Evolutionary conservation across 2,888 invertebrate species (phyloP).

Genomic region (Diaperis boleti): DNA sequence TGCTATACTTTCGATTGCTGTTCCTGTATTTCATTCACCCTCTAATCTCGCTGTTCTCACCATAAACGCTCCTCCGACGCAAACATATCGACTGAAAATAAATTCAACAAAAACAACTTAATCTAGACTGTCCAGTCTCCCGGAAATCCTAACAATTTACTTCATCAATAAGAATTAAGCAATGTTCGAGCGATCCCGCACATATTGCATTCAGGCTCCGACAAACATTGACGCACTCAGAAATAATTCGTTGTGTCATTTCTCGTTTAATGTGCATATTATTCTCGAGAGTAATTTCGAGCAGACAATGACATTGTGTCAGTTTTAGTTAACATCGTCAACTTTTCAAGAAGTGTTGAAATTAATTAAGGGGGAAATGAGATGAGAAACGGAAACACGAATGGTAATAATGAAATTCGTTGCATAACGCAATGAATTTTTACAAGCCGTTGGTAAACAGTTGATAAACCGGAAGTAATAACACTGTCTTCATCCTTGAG

Average conservation of each 20-base stretch:
- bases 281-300: constrained; percentile 13
- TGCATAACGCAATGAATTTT: constrained; percentile 1
- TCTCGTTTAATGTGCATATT: constrained; percentile 4
- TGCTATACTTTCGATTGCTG: too few species aligned
- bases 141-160: background rate
- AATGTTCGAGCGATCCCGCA: background rate
- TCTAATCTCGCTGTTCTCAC: too few species aligned
- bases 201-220: constrained; percentile 5
- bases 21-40: too few species aligned
- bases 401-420: constrained; percentile 13
- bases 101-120: too few species aligned
- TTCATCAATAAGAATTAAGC: constrained; percentile 10
- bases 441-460: background rate
- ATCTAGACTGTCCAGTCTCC: too few species aligned
- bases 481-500: constrained; percentile 9
- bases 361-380: constrained; percentile 19
- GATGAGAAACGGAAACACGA: constrained; percentile 9
- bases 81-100: too few species aligned
- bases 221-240: constrained; percentile 13
- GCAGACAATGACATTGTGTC: constrained; percentile 28
- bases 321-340: constrained; percentile 11
- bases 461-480: constrained; percentile 1
- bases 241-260: constrained; percentile 22
- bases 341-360: constrained; percentile 15
- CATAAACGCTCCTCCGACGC: too few species aligned